A percentile compares a stretch with the other conserved stretches of the same genome.
Evolutionary conservation across 2,113 vertebrate genomes (phyloP).

Genomic region (Martes martes): DNA sequence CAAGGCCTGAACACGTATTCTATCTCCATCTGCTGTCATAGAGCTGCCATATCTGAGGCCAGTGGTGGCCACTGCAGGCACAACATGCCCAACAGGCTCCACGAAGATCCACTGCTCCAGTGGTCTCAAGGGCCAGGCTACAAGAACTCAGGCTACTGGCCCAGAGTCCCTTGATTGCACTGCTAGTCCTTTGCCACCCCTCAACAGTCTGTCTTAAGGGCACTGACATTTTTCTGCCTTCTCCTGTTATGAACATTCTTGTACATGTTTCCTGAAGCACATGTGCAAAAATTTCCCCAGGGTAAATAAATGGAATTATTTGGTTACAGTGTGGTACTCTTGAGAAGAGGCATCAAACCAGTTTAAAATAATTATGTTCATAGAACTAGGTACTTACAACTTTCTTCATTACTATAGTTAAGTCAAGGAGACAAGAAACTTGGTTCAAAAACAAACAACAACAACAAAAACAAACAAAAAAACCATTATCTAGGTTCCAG

Average conservation of each 20-base stretch:
- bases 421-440: background rate
- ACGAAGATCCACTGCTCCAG: conserved; percentile 70
- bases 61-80: conserved; percentile 88
- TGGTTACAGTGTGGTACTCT: background rate
- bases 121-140: background rate
- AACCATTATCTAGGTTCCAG: background rate
- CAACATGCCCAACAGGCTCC: conserved; percentile 86
- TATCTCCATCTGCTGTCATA: conserved; percentile 89
- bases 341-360: background rate
- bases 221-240: conserved; percentile 83
- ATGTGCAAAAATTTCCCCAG: background rate
- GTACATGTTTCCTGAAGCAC: background rate
- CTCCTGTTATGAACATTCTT: background rate
- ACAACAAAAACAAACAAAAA: background rate
- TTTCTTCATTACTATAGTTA: background rate
- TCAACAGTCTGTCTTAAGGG: conserved; percentile 38
- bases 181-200: background rate
- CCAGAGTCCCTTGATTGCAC: background rate
- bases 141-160: background rate
- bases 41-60: conserved; percentile 82
- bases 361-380: background rate
- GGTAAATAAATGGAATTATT: background rate
- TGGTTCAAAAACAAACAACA: background rate
- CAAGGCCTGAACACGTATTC: conserved; percentile 92
- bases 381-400: background rate